Evolutionary conservation across 2,888 invertebrate species (phyloP).

Genomic region (Drosophila imparisetae): DNA sequence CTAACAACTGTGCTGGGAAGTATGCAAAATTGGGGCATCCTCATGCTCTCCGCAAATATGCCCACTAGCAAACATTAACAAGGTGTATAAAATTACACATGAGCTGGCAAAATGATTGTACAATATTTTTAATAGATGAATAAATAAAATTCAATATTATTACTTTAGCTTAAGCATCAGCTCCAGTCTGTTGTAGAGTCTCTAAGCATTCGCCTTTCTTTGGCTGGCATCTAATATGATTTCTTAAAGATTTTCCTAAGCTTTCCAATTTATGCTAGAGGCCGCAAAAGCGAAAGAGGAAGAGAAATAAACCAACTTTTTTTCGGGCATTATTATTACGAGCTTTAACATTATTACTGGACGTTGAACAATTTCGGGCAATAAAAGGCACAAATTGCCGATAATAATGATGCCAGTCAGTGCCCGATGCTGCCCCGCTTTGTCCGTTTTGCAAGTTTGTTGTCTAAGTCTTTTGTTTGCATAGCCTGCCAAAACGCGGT

Average conservation of each 20-base stretch:
- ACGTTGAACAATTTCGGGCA: conserved; percentile 74
- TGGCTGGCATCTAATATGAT: conserved; percentile 10
- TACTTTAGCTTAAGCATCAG: background rate
- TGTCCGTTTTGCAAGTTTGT: conserved; percentile 52
- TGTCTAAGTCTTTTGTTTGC: conserved; percentile 74
- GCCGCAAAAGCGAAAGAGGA: conserved; percentile 41
- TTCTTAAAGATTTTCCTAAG: conserved; percentile 60
- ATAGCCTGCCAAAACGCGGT: conserved; percentile 16
- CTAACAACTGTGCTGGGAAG: conserved; percentile 14
- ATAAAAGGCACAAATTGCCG: conserved; percentile 74
- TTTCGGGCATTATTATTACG: conserved; percentile 65
- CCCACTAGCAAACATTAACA: background rate
- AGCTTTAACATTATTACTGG: conserved; percentile 75
- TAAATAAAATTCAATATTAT: background rate
- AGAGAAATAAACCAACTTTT: conserved; percentile 42
- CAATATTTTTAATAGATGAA: background rate
- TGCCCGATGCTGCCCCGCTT: conserved; percentile 27
- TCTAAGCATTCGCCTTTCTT: background rate
- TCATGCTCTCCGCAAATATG: background rate
- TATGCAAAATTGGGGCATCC: background rate
- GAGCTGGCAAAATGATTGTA: background rate
- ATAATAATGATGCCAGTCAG: conserved; percentile 70
- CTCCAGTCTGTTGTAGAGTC: background rate
- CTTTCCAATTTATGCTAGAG: conserved; percentile 69
- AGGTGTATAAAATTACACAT: background rate